A percentile compares a stretch with the other conserved stretches of the same genome.
These are phyloP conservation scores for Flexamia atlantica DNA, from an alignment of 2,888 invertebrate genomes.

Conservation along the genomic window DNA sequence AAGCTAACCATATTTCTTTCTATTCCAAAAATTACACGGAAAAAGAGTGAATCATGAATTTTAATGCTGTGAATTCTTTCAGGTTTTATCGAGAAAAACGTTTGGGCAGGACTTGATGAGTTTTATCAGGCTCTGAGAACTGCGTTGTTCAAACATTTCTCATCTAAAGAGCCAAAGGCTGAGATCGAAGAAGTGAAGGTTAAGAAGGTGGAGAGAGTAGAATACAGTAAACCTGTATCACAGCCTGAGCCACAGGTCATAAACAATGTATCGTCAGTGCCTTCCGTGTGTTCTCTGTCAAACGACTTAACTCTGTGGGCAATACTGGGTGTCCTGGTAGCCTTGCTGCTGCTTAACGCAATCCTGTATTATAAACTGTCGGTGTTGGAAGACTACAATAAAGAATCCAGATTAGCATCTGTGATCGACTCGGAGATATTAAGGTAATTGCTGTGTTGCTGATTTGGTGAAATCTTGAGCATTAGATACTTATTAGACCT, in stretches of 20 bases:
- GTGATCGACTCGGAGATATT: conserved; percentile 39
- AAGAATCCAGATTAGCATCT: conserved; percentile 11
- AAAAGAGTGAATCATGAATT: no score
- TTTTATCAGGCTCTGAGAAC: conserved; percentile 84
- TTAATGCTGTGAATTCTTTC: conserved; percentile 68
- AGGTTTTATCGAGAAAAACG: conserved; percentile 95
- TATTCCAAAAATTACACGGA: no score
- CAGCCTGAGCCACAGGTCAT: conserved; percentile 3
- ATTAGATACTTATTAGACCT: no score
- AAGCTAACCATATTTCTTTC: no score
- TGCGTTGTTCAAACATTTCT: conserved; percentile 81
- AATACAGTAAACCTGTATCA: neutral
- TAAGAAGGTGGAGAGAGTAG: neutral
- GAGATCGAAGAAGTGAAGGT: neutral
- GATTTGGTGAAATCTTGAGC: no score
- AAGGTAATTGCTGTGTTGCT: no score
- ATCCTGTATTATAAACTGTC: conserved; percentile 91
- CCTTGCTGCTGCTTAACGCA: conserved; percentile 84
- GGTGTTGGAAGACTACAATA: conserved; percentile 80
- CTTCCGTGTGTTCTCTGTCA: neutral
- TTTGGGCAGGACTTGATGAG: conserved; percentile 91
- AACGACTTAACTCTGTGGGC: conserved; percentile 72
- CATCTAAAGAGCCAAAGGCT: conserved; percentile 53
- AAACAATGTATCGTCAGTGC: neutral
- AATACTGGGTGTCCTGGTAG: conserved; percentile 81